A percentile compares a stretch with the other conserved stretches of the same genome.
These are phyloP conservation scores for Dasysyrphus albostriatus DNA, from an alignment of 2,888 invertebrate genomes.

Conservation along the genomic window DNA sequence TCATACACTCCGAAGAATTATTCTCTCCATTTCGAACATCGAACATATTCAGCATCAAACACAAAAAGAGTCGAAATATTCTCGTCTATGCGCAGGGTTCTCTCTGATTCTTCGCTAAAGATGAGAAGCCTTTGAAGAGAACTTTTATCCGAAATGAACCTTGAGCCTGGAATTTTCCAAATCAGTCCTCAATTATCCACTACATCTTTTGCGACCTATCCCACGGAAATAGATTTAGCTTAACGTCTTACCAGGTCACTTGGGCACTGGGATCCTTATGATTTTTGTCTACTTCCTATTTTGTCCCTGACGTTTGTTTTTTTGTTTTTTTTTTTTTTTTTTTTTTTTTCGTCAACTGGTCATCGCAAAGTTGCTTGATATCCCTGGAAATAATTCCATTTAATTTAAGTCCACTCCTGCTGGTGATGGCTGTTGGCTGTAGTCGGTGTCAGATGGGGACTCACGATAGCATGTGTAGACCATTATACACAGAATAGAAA, in stretches of 20 bases:
- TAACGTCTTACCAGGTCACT: conserved; percentile 70
- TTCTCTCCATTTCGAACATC: conserved; percentile 8
- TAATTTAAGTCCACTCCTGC: conserved; percentile 31
- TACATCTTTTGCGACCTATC: conserved; percentile 61
- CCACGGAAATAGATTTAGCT: conserved; percentile 66
- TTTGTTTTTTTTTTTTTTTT: not conserved
- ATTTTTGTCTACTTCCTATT: conserved; percentile 51
- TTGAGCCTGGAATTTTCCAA: conserved; percentile 23
- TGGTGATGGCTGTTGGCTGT: not conserved
- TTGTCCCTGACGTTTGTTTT: conserved; percentile 23
- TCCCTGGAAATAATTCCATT: conserved; percentile 55
- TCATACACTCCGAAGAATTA: conserved; percentile 52
- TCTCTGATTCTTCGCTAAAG: not conserved
- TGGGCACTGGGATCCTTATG: conserved; percentile 55
- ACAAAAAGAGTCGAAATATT: not conserved
- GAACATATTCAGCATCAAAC: conserved; percentile 49
- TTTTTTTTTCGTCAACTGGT: conserved; percentile 17
- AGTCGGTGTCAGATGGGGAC: conserved; percentile 44
- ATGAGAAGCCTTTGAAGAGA: not conserved
- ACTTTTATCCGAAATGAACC: conserved; percentile 49
- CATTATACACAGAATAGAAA: conserved; percentile 37
- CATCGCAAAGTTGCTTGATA: conserved; percentile 41
- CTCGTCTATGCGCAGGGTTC: conserved; percentile 26
- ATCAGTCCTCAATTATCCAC: conserved; percentile 53
- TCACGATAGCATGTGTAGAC: conserved; percentile 13